A percentile compares a stretch with the other conserved stretches of the same genome.
Evolutionary conservation across 2,888 invertebrate genomes (phyloP).

Genomic region (Perizoma flavofasciatum): DNA sequence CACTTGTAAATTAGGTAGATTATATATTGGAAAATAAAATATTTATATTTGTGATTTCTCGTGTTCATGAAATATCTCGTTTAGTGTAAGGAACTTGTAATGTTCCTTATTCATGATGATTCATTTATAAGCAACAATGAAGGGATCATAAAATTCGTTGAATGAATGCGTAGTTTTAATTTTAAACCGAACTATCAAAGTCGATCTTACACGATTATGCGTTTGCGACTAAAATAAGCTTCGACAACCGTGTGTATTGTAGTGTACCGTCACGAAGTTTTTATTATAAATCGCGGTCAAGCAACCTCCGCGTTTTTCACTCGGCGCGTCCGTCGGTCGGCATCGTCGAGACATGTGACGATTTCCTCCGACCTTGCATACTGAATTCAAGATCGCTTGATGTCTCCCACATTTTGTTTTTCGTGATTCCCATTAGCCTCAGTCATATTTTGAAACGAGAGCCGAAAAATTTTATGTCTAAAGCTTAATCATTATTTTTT

Average conservation of each 20-base stretch:
- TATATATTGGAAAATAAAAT: no score
- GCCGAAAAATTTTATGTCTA: not conserved
- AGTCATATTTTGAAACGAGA: constrained; percentile 21
- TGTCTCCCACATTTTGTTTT: constrained; percentile 50
- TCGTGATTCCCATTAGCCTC: constrained; percentile 26
- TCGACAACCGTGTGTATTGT: constrained; percentile 54
- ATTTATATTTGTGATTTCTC: no score
- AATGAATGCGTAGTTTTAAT: constrained; percentile 35
- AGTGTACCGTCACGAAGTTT: constrained; percentile 62
- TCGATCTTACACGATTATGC: constrained; percentile 39
- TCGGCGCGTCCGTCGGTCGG: constrained; percentile 37
- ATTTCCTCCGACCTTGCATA: constrained; percentile 71
- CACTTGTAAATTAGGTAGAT: no score
- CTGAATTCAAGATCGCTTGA: constrained; percentile 60
- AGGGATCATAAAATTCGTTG: constrained; percentile 34
- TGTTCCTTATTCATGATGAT: constrained; percentile 21
- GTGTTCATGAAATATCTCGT: constrained; percentile 17
- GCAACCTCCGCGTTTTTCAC: constrained; percentile 63
- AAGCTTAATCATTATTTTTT: no score
- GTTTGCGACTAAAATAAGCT: constrained; percentile 22
- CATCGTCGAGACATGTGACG: constrained; percentile 52
- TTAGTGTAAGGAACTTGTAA: constrained; percentile 4
- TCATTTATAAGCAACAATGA: constrained; percentile 34
- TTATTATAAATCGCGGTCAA: constrained; percentile 68
- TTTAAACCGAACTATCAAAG: constrained; percentile 32